Percentiles rank a stretch among this genome's conserved stretches.
phyloP scores from a whole-genome alignment of 2,888 invertebrate species.

The Ophion ellenae region DNA sequence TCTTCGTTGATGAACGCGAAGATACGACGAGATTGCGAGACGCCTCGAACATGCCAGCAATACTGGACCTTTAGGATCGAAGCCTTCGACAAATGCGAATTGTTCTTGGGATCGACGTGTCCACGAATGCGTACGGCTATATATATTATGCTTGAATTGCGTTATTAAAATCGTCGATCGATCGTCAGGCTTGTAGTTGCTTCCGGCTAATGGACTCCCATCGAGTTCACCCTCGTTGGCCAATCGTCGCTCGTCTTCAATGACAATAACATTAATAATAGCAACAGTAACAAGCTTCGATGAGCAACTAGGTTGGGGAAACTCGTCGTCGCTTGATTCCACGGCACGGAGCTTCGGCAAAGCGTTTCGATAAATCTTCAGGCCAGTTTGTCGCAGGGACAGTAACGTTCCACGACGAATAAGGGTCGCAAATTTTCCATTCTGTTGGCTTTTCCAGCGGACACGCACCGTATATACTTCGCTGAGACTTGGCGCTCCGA shows the following conservation, averaged over 20 bases:
- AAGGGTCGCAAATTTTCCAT: slow-evolving; percentile 23
- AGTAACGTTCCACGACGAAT: slow-evolving; percentile 31
- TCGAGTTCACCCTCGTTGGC: not conserved
- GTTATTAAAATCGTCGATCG: slow-evolving; percentile 27
- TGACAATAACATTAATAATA: slow-evolving; percentile 16
- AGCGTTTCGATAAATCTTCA: slow-evolving; percentile 36
- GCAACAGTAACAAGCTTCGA: slow-evolving; percentile 11
- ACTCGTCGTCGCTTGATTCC: not conserved
- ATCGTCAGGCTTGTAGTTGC: not conserved
- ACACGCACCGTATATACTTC: slow-evolving; percentile 33
- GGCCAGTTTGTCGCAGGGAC: slow-evolving; percentile 38
- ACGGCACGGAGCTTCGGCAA: not conserved
- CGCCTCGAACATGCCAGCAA: slow-evolving; percentile 43
- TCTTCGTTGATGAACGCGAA: slow-evolving; percentile 7
- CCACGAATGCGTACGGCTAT: not conserved
- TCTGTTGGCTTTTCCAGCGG: slow-evolving; percentile 30
- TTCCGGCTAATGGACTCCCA: not conserved
- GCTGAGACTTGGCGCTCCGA: slow-evolving; percentile 52
- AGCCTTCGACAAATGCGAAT: slow-evolving; percentile 4
- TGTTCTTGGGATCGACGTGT: not conserved
- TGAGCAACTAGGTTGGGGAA: slow-evolving; percentile 2
- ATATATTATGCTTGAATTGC: not conserved
- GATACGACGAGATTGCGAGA: slow-evolving; percentile 6
- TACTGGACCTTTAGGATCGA: not conserved
- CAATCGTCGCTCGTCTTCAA: slow-evolving; percentile 1